A percentile compares a stretch with the other conserved stretches of the same genome.
These are phyloP conservation scores for Anodontia alba DNA, from an alignment of 2,888 invertebrate species.

Conservation along the genomic window DNA sequence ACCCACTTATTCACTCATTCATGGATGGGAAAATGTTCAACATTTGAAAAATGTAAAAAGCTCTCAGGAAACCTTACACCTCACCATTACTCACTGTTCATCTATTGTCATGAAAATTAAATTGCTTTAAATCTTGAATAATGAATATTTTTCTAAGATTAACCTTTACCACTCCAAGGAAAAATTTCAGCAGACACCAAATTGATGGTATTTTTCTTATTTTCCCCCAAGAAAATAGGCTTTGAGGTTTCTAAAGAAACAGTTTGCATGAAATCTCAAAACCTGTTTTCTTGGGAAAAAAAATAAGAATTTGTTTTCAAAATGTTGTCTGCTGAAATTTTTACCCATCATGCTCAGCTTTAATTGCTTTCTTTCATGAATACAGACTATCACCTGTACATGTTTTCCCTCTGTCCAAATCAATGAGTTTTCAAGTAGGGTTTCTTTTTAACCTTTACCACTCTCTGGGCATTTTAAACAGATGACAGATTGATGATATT, in stretches of 20 bases:
- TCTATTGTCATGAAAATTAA: slow-evolving; percentile 16
- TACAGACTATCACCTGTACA: background rate
- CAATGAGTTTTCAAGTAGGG: background rate
- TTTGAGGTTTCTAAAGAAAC: no score
- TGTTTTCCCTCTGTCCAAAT: background rate
- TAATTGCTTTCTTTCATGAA: slow-evolving; percentile 6
- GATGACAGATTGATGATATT: no score
- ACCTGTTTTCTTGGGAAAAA: no score
- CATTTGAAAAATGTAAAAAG: slow-evolving; percentile 14
- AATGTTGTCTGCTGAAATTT: no score
- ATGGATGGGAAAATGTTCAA: slow-evolving; percentile 1
- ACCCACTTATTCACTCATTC: background rate
- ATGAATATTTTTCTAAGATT: slow-evolving; percentile 18
- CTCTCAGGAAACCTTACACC: background rate
- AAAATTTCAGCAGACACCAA: no score
- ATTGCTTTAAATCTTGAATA: slow-evolving; percentile 20
- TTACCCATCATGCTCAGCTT: no score
- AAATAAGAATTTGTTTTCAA: no score
- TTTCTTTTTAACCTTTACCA: background rate
- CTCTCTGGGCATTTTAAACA: no score
- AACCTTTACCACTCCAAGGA: no score
- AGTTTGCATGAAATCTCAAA: no score
- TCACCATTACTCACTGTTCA: slow-evolving; percentile 5
- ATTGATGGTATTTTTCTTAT: no score
- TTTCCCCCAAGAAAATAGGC: no score